phyloP scores from a whole-genome alignment of 2,888 invertebrate species.

The Glaucopsyche alexis region DNA sequence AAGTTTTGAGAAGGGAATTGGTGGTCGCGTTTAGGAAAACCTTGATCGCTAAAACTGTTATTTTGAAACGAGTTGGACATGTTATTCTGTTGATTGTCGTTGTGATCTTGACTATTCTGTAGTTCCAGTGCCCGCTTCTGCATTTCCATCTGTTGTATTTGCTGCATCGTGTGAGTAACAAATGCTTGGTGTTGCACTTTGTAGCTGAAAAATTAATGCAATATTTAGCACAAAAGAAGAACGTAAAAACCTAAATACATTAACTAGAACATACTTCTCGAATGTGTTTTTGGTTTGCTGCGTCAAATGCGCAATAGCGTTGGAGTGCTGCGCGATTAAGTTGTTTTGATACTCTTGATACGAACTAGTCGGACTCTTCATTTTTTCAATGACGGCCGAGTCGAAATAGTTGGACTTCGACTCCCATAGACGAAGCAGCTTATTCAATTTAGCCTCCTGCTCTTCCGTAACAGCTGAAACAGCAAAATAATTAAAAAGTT shows the following conservation, averaged over 20 bases:
- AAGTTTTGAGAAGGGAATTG: slow-evolving; percentile 53
- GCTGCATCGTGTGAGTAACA: slow-evolving; percentile 93
- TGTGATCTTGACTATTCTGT: slow-evolving; percentile 63
- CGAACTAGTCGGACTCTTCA: slow-evolving; percentile 92
- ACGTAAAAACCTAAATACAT: not conserved
- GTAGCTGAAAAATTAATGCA: slow-evolving; percentile 77
- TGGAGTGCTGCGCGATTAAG: slow-evolving; percentile 89
- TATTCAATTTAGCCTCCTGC: slow-evolving; percentile 94
- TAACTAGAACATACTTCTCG: slow-evolving; percentile 79
- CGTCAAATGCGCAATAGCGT: slow-evolving; percentile 87
- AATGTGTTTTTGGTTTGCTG: slow-evolving; percentile 91
- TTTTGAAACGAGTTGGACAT: slow-evolving; percentile 56
- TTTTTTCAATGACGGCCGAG: slow-evolving; percentile 88
- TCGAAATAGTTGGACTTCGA: slow-evolving; percentile 95
- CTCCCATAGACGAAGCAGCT: slow-evolving; percentile 97
- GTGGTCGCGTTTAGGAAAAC: slow-evolving; percentile 54
- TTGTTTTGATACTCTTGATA: slow-evolving; percentile 94
- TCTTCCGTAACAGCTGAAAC: slow-evolving; percentile 90
- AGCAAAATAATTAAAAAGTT: slow-evolving; percentile 65
- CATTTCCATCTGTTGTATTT: slow-evolving; percentile 91
- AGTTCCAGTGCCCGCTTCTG: slow-evolving; percentile 85
- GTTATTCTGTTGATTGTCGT: slow-evolving; percentile 56
- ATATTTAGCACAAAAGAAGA: not conserved
- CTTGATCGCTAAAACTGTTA: slow-evolving; percentile 63
- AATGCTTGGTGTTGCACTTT: slow-evolving; percentile 98